Evolutionary conservation across 2,888 invertebrate genomes (phyloP), one percentile per base, ranked within the genome.

Genomic region (Pilophorus perplexus): DNA sequence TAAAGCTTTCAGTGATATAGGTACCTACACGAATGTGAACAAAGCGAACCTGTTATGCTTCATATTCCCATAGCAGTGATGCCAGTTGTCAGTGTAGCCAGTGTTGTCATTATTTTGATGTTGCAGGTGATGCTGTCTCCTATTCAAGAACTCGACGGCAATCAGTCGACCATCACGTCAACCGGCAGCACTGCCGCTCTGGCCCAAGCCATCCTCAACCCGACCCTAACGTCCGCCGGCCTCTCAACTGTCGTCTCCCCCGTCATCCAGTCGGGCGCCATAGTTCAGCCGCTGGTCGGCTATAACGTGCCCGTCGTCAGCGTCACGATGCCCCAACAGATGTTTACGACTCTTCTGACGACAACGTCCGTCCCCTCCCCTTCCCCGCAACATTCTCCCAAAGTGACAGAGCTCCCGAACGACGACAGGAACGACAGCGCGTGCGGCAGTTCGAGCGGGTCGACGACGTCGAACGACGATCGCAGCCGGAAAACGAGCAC

Each of bases 81-180:
- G n/a, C n/a, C n/a, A n/a, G n/a, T n/a, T n/a, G n/a, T n/a, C n/a
- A n/a, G n/a, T n/a, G n/a, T n/a, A n/a, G n/a, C n/a, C n/a, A n/a
- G n/a, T n/a, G n/a, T n/a, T n/a, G n/a, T n/a, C n/a, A n/a, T n/a
- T n/a, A n/a, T n/a, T n/a, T n/a, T n/a, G n/a, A n/a, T n/a, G n/a
- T n/a, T n/a, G n/a, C n/a, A 89, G 74, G 89, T 90, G 25, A 84
- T 89, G 40, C 79, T 92, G 14, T 89, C 90, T 1, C 90, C 91
- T 0, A 92, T 92, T 69, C 89, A 90, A 76, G 92, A 92, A 78
- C 80, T 88, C 71, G 92, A 91, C 73, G 86, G 88, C 69, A 84
- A 71, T 64, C 71, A 69, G 48, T 69, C 71, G 20, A 71, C 71
- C 16, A 69, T 71, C 20, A 72, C 72, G n/a, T 68, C 71, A 10